Percentiles rank a stretch among this genome's conserved stretches.
Conservation (phyloP, 2,113 vertebrate species). For the Sialia sialis region DNA sequence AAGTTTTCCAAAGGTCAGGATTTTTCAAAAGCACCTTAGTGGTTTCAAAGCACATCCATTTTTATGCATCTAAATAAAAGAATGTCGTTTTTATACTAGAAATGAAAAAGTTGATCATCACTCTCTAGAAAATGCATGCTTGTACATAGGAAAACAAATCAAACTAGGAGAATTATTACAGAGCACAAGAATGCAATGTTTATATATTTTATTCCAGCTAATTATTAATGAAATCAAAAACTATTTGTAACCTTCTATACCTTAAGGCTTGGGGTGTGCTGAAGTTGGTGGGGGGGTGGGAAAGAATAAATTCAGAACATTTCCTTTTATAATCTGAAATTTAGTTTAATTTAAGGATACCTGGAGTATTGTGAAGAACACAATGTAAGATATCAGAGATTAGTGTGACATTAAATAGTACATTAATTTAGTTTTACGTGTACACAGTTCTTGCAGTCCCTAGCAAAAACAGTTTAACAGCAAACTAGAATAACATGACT, state of each 20-base stretch:
- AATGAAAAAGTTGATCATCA: neutral
- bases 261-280: neutral
- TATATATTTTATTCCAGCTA: neutral
- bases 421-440: neutral
- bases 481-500: neutral
- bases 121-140: neutral
- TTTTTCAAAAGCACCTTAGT: neutral
- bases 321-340: neutral
- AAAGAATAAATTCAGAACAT: neutral
- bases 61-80: neutral
- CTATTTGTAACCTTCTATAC: neutral
- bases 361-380: neutral
- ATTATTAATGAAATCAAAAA: neutral
- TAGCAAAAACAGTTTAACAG: neutral
- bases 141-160: neutral
- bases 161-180: neutral
- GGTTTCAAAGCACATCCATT: neutral
- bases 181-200: neutral
- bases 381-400: neutral
- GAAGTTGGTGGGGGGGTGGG: accelerated
- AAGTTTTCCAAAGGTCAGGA: neutral
- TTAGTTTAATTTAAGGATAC: neutral
- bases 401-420: neutral
- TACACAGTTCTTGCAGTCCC: neutral
- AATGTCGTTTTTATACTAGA: neutral